Evolutionary conservation across 1,140 invertebrate genomes (phyloP).

Genomic region (Neodiprion fabricii): DNA sequence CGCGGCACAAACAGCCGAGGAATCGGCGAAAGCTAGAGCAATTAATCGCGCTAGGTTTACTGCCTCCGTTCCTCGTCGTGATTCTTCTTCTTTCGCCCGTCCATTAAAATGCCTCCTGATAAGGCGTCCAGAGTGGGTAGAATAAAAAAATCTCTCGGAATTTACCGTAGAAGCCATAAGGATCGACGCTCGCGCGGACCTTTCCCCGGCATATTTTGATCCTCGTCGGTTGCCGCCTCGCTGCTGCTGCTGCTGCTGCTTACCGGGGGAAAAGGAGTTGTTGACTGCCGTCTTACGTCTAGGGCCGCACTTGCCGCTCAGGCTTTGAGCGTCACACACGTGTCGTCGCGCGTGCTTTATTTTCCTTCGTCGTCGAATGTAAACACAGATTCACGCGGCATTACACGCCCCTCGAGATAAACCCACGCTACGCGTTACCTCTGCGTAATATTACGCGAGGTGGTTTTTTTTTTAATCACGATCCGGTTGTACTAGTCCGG

Average conservation of each 20-base stretch:
- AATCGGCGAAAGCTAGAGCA: constrained; percentile 6
- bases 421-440: neutral
- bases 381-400: neutral
- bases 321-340: neutral
- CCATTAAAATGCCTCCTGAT: neutral
- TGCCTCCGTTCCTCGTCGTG: neutral
- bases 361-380: neutral
- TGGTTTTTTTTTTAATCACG: neutral
- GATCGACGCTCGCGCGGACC: neutral
- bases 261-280: constrained; percentile 2
- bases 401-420: neutral
- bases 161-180: neutral
- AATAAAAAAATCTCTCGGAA: neutral
- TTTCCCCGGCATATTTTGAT: constrained; percentile 5
- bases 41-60: neutral
- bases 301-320: neutral
- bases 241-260: neutral
- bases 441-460: neutral
- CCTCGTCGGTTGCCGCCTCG: neutral
- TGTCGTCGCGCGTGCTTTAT: neutral
- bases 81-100: neutral
- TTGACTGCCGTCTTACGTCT: neutral
- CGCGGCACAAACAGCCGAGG: neutral
- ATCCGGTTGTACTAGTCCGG: neutral
- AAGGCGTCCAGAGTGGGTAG: neutral